Percentiles rank a stretch among this genome's conserved stretches.
phyloP scores from a whole-genome alignment of 2,113 vertebrate species.

The Microcebus ravelobensis region DNA sequence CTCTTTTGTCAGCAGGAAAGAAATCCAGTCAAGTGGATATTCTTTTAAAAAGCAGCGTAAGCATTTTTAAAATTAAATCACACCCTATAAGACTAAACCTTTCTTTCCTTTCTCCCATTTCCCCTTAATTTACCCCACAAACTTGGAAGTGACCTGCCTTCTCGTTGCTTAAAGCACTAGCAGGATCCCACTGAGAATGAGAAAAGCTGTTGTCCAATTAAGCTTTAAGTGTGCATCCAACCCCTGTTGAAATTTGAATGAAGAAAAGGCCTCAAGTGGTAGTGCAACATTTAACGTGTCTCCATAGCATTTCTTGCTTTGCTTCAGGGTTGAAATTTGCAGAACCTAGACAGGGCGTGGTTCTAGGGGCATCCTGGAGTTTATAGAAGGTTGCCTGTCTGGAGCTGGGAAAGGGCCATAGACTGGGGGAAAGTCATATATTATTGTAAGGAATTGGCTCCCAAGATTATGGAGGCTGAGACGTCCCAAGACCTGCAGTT shows the following conservation, averaged over 20 bases:
- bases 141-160: constrained; percentile 15
- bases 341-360: background rate
- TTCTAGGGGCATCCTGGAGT: background rate
- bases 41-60: constrained; percentile 50
- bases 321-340: background rate
- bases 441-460: background rate
- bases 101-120: constrained; percentile 26
- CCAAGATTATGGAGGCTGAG: background rate
- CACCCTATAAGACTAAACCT: constrained; percentile 41
- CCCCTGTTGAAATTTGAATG: background rate
- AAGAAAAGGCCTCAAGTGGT: background rate
- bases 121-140: background rate
- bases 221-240: background rate
- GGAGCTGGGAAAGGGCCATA: background rate
- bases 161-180: background rate
- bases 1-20: constrained; percentile 61
- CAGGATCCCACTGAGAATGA: background rate
- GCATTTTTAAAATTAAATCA: constrained; percentile 62
- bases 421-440: background rate
- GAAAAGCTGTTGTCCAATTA: background rate
- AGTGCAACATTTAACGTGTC: background rate
- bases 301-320: background rate
- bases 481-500: background rate
- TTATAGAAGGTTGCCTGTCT: background rate
- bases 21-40: constrained; percentile 50